Evolutionary conservation across 2,113 vertebrate species (phyloP).

Genomic region (Heterochromis multidens): DNA sequence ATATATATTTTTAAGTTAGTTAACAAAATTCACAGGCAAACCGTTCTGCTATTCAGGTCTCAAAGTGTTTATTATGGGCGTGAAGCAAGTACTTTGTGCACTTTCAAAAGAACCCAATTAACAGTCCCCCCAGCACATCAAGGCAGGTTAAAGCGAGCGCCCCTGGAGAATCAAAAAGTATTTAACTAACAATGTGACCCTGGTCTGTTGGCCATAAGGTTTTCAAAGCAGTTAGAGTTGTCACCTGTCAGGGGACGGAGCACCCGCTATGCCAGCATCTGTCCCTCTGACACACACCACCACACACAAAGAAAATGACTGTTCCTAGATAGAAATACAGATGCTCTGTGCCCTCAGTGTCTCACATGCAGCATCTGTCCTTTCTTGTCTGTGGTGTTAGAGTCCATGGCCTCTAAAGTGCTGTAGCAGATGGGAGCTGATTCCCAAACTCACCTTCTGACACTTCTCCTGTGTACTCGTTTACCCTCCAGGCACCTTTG

Average conservation of each 20-base stretch:
- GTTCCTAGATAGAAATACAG: not conserved
- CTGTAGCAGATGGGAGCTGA: constrained; percentile 57
- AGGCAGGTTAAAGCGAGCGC: constrained; percentile 23
- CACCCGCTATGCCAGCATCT: constrained; percentile 55
- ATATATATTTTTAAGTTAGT: not conserved
- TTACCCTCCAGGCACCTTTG: constrained; percentile 57
- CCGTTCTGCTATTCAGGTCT: not conserved
- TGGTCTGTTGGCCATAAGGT: constrained; percentile 56
- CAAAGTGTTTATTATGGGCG: not conserved
- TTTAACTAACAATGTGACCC: constrained; percentile 73
- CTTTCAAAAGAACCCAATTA: constrained; percentile 36
- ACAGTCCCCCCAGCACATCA: constrained; percentile 9
- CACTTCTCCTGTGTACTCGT: constrained; percentile 44
- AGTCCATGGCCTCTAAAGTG: constrained; percentile 34
- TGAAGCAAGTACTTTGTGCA: not conserved
- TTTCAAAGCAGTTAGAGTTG: constrained; percentile 39
- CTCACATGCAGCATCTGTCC: constrained; percentile 46
- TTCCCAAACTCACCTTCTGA: constrained; percentile 54
- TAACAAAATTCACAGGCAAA: not conserved
- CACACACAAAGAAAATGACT: constrained; percentile 1
- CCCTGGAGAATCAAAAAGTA: constrained; percentile 48
- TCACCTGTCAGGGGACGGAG: constrained; percentile 57
- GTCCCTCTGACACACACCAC: constrained; percentile 19
- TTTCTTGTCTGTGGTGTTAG: constrained; percentile 49
- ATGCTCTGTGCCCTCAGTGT: constrained; percentile 12